These are phyloP conservation scores for Griposia aprilina DNA, from an alignment of 2,888 invertebrate species.

Conservation along the genomic window DNA sequence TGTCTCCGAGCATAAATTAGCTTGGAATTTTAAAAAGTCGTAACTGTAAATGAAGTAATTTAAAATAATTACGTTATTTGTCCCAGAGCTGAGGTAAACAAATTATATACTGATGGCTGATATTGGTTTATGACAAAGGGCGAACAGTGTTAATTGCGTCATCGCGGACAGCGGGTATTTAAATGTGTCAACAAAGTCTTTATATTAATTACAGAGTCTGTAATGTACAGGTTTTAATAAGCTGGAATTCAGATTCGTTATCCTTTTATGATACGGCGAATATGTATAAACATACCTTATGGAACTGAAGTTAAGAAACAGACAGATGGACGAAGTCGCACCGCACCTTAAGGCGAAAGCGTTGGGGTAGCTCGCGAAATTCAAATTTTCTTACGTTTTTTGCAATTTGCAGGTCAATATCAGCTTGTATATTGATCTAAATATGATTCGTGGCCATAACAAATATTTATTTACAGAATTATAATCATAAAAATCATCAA, in stretches of 20 bases:
- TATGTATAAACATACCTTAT: neutral
- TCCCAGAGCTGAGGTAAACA: slow-evolving; percentile 66
- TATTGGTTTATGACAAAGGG: slow-evolving; percentile 77
- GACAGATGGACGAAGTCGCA: too few relatives aligned
- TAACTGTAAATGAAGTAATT: slow-evolving; percentile 28
- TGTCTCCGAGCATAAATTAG: neutral
- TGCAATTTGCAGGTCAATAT: too few relatives aligned
- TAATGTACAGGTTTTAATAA: neutral
- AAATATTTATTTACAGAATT: too few relatives aligned
- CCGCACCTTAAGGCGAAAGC: too few relatives aligned
- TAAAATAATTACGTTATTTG: slow-evolving; percentile 49
- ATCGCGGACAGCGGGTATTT: slow-evolving; percentile 69
- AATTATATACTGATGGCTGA: slow-evolving; percentile 75
- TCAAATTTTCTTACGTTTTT: too few relatives aligned
- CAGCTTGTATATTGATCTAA: too few relatives aligned
- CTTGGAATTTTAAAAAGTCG: slow-evolving; percentile 14
- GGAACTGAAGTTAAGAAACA: neutral
- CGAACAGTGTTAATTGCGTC: slow-evolving; percentile 75
- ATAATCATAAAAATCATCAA: too few relatives aligned
- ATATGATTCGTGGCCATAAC: too few relatives aligned
- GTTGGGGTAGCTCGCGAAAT: too few relatives aligned
- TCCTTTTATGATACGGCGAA: neutral
- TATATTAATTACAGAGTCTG: slow-evolving; percentile 24
- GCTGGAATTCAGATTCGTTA: neutral
- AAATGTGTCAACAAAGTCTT: slow-evolving; percentile 45